phyloP scores from a whole-genome alignment of 2,113 vertebrate genomes.

The Proteles cristata region DNA sequence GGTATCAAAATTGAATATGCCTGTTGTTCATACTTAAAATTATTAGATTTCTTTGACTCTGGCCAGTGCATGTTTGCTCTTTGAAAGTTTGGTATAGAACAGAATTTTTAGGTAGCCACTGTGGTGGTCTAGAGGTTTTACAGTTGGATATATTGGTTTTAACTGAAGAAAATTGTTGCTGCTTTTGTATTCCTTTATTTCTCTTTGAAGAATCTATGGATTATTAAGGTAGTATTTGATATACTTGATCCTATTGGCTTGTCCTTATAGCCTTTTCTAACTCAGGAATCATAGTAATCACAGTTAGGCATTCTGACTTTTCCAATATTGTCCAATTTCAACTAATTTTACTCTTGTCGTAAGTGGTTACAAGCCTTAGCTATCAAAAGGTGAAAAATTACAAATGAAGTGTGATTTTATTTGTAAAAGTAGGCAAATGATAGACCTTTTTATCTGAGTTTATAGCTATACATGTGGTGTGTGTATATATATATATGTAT shows the following conservation, averaged over 20 bases:
- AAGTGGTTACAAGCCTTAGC: slow-evolving; percentile 21
- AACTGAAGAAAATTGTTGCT: slow-evolving; percentile 43
- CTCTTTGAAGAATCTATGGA: slow-evolving; percentile 10
- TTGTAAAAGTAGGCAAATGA: slow-evolving; percentile 62
- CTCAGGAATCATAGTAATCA: background rate
- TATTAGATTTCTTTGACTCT: slow-evolving; percentile 44
- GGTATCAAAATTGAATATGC: slow-evolving; percentile 44
- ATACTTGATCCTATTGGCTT: background rate
- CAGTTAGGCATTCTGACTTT: slow-evolving; percentile 34
- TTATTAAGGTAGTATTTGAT: slow-evolving; percentile 6
- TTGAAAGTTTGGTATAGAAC: background rate
- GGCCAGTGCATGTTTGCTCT: background rate
- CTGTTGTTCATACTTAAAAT: slow-evolving; percentile 31
- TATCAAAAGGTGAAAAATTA: slow-evolving; percentile 63
- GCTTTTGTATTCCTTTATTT: slow-evolving; percentile 39
- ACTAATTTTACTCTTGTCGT: slow-evolving; percentile 20
- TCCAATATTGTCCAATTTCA: slow-evolving; percentile 34
- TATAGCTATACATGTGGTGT: background rate
- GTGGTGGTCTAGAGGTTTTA: background rate
- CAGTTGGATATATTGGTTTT: background rate
- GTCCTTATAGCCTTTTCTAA: background rate
- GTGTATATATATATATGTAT: background rate
- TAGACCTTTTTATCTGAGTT: background rate
- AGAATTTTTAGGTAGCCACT: background rate
- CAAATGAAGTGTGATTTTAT: slow-evolving; percentile 38